phyloP scores from a whole-genome alignment of 2,797 vertebrate species.

The Poecilia velifera region DNA sequence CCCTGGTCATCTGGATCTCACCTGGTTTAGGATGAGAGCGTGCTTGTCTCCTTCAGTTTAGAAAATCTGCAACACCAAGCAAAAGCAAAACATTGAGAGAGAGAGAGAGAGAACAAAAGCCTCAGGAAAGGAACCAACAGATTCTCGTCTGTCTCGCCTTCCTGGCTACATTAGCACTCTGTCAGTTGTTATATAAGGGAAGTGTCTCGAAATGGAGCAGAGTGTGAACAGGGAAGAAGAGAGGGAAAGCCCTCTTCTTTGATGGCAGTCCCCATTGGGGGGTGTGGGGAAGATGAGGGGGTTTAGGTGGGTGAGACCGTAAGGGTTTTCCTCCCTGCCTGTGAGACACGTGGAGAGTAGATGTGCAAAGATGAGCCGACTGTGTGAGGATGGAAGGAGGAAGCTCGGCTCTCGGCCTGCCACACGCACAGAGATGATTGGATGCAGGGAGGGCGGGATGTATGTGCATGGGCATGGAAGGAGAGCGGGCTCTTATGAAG shows the following conservation, averaged over 20 bases:
- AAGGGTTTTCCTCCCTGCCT: conserved; percentile 66
- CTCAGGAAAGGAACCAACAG: conserved; percentile 71
- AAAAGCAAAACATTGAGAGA: not conserved
- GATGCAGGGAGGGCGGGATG: conserved; percentile 4
- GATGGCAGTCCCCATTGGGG: conserved; percentile 57
- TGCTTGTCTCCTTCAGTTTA: conserved; percentile 56
- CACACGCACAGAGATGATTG: not conserved
- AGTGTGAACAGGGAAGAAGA: conserved; percentile 53
- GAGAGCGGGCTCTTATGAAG: conserved; percentile 5
- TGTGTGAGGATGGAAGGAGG: conserved; percentile 23
- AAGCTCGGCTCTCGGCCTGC: conserved; percentile 13
- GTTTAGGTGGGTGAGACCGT: conserved; percentile 40
- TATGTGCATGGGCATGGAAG: conserved; percentile 13
- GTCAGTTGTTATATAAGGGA: conserved; percentile 75
- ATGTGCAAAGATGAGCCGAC: conserved; percentile 7
- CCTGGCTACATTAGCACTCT: conserved; percentile 67
- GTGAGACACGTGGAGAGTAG: conserved; percentile 19
- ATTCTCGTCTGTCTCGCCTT: conserved; percentile 75
- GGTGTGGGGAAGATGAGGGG: too few relatives aligned
- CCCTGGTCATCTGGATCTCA: conserved; percentile 43
- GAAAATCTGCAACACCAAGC: conserved; percentile 38
- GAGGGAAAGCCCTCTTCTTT: conserved; percentile 75
- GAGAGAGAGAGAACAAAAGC: conserved; percentile 31
- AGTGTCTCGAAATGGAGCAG: conserved; percentile 72
- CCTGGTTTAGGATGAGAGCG: conserved; percentile 48